Conservation (phyloP, 2,888 invertebrate genomes). For the Drosophila nigritarsus region DNA sequence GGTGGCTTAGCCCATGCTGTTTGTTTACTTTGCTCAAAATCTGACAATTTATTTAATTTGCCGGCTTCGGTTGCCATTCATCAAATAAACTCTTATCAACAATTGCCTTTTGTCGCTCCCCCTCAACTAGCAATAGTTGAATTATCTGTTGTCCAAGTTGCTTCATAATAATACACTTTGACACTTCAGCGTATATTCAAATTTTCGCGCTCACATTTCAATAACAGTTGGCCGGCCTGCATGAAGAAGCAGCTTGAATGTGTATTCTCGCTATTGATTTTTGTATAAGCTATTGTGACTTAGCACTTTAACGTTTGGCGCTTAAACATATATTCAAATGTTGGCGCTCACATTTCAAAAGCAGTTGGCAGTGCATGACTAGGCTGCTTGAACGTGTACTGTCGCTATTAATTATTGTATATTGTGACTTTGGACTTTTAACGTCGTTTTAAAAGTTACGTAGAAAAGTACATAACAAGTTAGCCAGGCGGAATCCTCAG, state of each 20-base stretch:
- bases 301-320: background rate
- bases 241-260: background rate
- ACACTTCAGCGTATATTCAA: background rate
- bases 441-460: background rate
- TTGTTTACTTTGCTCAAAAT: conserved; percentile 48
- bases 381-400: background rate
- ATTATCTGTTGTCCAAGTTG: background rate
- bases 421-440: background rate
- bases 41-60: conserved; percentile 44
- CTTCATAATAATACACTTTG: background rate
- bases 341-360: conserved; percentile 23
- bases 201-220: background rate
- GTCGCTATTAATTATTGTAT: background rate
- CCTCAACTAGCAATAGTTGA: background rate
- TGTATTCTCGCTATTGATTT: background rate
- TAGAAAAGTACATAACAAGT: background rate
- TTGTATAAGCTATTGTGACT: background rate
- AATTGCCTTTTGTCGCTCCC: background rate
- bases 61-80: conserved; percentile 40
- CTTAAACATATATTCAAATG: background rate
- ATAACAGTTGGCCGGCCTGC: background rate
- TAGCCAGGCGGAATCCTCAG: background rate
- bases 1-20: conserved; percentile 23
- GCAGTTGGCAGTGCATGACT: background rate
- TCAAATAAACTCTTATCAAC: conserved; percentile 41